Percentiles rank a stretch among this genome's conserved stretches.
These are phyloP conservation scores for Muntiacus reevesi DNA, from an alignment of 2,113 vertebrate genomes.

Conservation along the genomic window DNA sequence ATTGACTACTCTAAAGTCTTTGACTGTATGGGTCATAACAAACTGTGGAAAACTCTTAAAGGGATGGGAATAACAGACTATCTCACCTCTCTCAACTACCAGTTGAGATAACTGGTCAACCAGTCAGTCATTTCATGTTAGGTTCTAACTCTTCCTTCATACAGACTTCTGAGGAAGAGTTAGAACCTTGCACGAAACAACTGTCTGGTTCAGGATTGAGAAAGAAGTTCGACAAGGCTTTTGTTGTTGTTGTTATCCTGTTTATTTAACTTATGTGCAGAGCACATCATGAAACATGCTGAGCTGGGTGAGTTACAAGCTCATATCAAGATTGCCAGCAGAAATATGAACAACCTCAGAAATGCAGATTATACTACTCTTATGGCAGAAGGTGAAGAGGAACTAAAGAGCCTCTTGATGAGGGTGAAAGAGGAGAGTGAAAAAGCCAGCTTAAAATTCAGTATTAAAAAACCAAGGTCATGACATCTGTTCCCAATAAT, in stretches of 20 bases:
- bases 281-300: not conserved
- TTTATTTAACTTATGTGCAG: not conserved
- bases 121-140: not conserved
- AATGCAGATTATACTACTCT: not conserved
- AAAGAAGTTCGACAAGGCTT: not conserved
- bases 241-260: not conserved
- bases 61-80: not conserved
- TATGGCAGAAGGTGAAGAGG: not conserved
- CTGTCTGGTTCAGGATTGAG: not conserved
- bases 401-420: not conserved
- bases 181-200: not conserved
- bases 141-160: not conserved
- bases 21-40: not conserved
- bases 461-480: not conserved
- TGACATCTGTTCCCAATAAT: not conserved
- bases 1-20: not conserved
- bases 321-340: not conserved
- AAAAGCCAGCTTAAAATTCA: not conserved
- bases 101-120: not conserved
- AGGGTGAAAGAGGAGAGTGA: not conserved
- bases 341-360: not conserved
- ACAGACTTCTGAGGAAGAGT: not conserved
- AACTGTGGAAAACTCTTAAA: not conserved
- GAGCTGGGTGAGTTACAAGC: not conserved
- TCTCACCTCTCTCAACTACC: not conserved